phyloP scores from a whole-genome alignment of 2,888 invertebrate genomes.

The Zeuzera pyrina region DNA sequence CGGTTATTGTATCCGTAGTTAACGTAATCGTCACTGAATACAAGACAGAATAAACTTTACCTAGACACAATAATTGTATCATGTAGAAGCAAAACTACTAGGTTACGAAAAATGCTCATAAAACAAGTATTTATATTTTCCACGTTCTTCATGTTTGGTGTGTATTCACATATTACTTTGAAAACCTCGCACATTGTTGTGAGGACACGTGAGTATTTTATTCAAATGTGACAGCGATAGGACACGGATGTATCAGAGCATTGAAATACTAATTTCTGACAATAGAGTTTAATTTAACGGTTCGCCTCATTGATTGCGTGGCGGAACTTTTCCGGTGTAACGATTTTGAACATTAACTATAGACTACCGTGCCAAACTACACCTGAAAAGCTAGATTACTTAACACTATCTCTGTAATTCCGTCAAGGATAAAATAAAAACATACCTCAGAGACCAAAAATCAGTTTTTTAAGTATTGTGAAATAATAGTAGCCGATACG shows the following conservation, averaged over 20 bases:
- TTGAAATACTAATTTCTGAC: slow-evolving; percentile 9
- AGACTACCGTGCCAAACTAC: too few species aligned
- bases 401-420: too few species aligned
- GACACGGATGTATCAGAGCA: slow-evolving; percentile 21
- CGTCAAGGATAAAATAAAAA: too few species aligned
- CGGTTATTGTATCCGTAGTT: slow-evolving; percentile 55
- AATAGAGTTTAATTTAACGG: slow-evolving; percentile 42
- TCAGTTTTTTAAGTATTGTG: too few species aligned
- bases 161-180: too few species aligned
- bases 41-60: slow-evolving; percentile 48
- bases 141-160: too few species aligned
- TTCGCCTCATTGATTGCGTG: slow-evolving; percentile 29
- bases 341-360: not conserved
- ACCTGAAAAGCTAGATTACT: too few species aligned
- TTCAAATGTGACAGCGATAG: slow-evolving; percentile 15
- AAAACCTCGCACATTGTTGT: too few species aligned
- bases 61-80: slow-evolving; percentile 42
- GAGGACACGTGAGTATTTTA: slow-evolving; percentile 7
- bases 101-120: not conserved
- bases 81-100: slow-evolving; percentile 25
- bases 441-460: too few species aligned
- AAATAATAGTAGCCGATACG: too few species aligned
- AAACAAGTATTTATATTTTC: too few species aligned
- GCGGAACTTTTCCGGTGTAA: slow-evolving; percentile 12
- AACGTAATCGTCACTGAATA: slow-evolving; percentile 44